These are phyloP conservation scores for Ashinkailepas kermadecensis DNA, from an alignment of 2,888 invertebrate species.

Conservation along the genomic window DNA sequence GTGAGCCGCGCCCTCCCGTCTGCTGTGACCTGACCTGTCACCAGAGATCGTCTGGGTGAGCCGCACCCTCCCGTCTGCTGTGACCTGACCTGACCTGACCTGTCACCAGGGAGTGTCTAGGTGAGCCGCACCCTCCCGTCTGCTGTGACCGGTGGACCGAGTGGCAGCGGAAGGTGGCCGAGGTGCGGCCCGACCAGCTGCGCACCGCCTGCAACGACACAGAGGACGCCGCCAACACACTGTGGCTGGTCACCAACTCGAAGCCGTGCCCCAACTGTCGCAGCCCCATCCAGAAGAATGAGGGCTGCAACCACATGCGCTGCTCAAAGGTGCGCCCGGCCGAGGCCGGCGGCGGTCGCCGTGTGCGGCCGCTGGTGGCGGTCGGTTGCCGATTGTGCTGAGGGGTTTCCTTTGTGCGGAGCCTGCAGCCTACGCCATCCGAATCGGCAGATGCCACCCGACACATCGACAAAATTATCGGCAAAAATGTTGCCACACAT, in stretches of 20 bases:
- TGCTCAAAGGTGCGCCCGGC: slow-evolving; percentile 53
- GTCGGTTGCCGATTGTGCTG: too few species aligned
- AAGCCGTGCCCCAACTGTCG: slow-evolving; percentile 63
- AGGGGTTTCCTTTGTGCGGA: too few species aligned
- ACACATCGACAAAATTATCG: too few species aligned
- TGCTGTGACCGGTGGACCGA: slow-evolving; percentile 57
- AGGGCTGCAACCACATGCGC: slow-evolving; percentile 65
- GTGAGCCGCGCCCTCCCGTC: too few species aligned
- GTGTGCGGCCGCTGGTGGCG: too few species aligned
- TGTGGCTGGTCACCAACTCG: slow-evolving; percentile 62
- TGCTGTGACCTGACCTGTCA: not conserved
- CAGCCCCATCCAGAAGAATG: slow-evolving; percentile 62
- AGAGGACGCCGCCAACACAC: slow-evolving; percentile 55
- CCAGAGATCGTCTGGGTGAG: too few species aligned
- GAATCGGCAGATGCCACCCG: too few species aligned
- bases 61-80: too few species aligned
- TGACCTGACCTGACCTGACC: too few species aligned
- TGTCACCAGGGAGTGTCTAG: slow-evolving; percentile 48
- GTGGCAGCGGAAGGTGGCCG: slow-evolving; percentile 54
- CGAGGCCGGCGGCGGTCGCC: too few species aligned
- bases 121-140: slow-evolving; percentile 59
- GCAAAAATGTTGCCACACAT: too few species aligned
- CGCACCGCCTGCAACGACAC: slow-evolving; percentile 47
- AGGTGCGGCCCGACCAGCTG: slow-evolving; percentile 57
- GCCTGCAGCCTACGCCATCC: too few species aligned